phyloP scores from a whole-genome alignment of 1,140 invertebrate genomes.

The Sinonovacula constricta region DNA sequence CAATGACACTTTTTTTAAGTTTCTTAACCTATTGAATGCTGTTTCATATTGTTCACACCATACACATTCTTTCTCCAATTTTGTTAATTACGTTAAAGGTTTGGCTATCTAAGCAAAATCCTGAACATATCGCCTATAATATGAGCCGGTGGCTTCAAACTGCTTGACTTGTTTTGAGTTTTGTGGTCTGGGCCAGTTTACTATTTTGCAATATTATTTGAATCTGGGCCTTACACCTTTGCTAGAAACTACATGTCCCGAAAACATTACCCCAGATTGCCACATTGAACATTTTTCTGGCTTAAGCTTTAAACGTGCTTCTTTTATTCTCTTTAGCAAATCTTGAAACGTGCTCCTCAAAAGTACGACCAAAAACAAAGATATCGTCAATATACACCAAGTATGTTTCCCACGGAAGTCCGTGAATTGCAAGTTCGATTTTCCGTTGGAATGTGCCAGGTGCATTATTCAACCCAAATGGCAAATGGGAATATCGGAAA shows the following conservation, averaged over 20 bases:
- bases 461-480: background rate
- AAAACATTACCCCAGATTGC: slow-evolving; percentile 52
- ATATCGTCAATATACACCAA: slow-evolving; percentile 57
- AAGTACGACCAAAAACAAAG: slow-evolving; percentile 27
- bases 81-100: slow-evolving; percentile 44
- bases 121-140: slow-evolving; percentile 45
- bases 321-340: slow-evolving; percentile 21
- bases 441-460: no score
- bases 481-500: slow-evolving; percentile 28
- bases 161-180: slow-evolving; percentile 38
- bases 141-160: slow-evolving; percentile 40
- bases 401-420: slow-evolving; percentile 42
- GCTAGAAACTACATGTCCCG: slow-evolving; percentile 44
- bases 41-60: slow-evolving; percentile 29
- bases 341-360: slow-evolving; percentile 36
- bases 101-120: slow-evolving; percentile 37
- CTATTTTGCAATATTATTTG: slow-evolving; percentile 9
- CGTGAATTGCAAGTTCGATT: no score
- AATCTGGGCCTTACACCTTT: slow-evolving; percentile 27
- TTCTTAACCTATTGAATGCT: slow-evolving; percentile 4
- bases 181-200: slow-evolving; percentile 47
- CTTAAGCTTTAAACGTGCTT: slow-evolving; percentile 48
- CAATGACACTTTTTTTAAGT: no score
- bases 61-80: slow-evolving; percentile 17
- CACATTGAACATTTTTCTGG: slow-evolving; percentile 47